These are phyloP conservation scores for Sanderia malayensis DNA, from an alignment of 30 jellyfish, hydroid and myxozoan species.

Conservation along the genomic window DNA sequence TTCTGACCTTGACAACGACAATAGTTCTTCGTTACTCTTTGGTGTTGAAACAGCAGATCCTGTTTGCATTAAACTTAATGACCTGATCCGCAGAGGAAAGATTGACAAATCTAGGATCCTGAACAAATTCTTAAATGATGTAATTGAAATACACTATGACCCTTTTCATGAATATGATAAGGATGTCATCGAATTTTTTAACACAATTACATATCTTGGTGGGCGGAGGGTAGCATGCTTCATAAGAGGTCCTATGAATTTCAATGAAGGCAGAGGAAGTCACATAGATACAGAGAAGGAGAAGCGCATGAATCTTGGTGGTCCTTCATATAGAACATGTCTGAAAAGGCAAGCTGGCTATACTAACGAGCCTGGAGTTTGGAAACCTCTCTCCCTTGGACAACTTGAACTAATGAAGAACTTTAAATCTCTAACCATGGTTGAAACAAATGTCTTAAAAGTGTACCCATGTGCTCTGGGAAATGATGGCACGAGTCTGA, in stretches of 20 bases:
- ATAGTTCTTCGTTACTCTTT: background rate
- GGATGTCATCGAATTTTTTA: conserved; percentile 2
- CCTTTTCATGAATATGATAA: conserved; percentile 9
- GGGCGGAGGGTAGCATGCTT: conserved; percentile 15
- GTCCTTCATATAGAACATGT: conserved; percentile 24
- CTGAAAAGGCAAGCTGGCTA: conserved; percentile 28
- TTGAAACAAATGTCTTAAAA: conserved; percentile 17
- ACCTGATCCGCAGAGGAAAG: background rate
- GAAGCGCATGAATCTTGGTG: conserved; percentile 15
- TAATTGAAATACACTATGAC: conserved; percentile 11
- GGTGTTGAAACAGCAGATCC: conserved; percentile 1
- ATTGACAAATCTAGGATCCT: conserved; percentile 8
- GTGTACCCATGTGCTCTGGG: conserved; percentile 38
- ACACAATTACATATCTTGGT: conserved; percentile 16
- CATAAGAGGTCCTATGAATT: conserved; percentile 21
- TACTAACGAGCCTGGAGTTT: conserved; percentile 36
- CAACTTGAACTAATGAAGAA: conserved; percentile 33
- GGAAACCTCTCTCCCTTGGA: conserved; percentile 23
- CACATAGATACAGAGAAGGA: conserved; percentile 11
- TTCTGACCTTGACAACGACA: background rate
- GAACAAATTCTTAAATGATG: conserved; percentile 10
- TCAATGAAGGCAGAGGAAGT: conserved; percentile 15
- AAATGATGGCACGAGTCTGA: conserved; percentile 38
- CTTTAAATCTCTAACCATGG: conserved; percentile 24
- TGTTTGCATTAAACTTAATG: background rate